phyloP scores from a whole-genome alignment of 2,888 invertebrate genomes.

The Coremacera marginata region DNA sequence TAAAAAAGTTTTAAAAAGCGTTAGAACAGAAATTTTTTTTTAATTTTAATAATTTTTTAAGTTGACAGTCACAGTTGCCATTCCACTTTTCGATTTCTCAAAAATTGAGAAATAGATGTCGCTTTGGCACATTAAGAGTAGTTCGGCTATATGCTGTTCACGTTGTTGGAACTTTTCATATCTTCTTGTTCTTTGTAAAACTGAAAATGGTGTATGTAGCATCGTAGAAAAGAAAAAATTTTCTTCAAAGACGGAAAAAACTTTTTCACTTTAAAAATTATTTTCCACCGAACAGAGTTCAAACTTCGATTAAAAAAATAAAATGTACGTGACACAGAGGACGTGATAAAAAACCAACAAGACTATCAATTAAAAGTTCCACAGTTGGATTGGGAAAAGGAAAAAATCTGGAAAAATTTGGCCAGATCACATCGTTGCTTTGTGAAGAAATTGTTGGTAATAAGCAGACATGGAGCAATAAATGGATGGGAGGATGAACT shows the following conservation, averaged over 20 bases:
- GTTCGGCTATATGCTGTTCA: background rate
- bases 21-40: background rate
- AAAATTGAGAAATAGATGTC: constrained; percentile 2
- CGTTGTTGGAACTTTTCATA: constrained; percentile 40
- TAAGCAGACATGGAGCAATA: constrained; percentile 17
- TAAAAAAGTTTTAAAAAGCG: background rate
- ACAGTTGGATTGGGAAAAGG: background rate
- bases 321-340: constrained; percentile 6
- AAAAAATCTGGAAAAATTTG: constrained; percentile 16
- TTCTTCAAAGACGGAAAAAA: constrained; percentile 29
- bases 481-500: constrained; percentile 8
- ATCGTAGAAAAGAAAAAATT: constrained; percentile 38
- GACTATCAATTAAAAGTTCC: background rate
- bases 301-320: background rate
- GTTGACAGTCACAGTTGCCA: background rate
- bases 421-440: constrained; percentile 23
- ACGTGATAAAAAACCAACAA: background rate
- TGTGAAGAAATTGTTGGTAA: constrained; percentile 26
- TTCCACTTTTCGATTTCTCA: background rate
- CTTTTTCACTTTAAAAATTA: constrained; percentile 26
- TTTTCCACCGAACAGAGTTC: constrained; percentile 14
- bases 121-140: background rate
- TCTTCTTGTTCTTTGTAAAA: constrained; percentile 48
- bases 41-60: background rate
- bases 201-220: constrained; percentile 48